Conservation (phyloP, 2,113 vertebrate species). For the Vimba vimba region DNA sequence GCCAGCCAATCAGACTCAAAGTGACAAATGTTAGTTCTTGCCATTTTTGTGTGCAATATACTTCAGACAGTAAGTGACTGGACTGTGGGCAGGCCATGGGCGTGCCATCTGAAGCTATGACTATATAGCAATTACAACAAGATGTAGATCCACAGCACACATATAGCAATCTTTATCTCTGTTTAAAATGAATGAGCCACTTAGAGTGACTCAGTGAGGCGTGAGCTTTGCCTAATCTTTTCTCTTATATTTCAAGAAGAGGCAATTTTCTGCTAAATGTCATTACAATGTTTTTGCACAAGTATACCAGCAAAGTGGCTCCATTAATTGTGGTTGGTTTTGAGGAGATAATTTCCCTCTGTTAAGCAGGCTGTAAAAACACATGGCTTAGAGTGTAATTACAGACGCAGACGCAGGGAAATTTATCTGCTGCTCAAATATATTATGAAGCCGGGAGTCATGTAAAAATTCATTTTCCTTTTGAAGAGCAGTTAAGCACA, state of each 20-base stretch:
- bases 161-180: constrained; percentile 25
- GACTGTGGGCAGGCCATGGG: neutral
- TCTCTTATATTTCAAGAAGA: constrained; percentile 71
- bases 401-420: constrained; percentile 70
- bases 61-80: neutral
- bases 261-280: constrained; percentile 77
- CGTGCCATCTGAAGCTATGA: neutral
- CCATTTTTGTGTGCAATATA: neutral
- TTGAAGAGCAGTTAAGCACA: constrained; percentile 64
- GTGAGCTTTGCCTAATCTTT: constrained; percentile 58
- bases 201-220: constrained; percentile 62
- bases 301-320: constrained; percentile 72
- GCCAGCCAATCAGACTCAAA: neutral
- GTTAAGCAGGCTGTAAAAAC: constrained; percentile 80
- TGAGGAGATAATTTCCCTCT: constrained; percentile 78
- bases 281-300: constrained; percentile 73
- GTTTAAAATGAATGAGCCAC: constrained; percentile 42
- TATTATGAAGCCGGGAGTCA: constrained; percentile 56
- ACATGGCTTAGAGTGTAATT: constrained; percentile 77
- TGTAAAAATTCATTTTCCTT: constrained; percentile 58
- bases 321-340: constrained; percentile 82
- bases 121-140: constrained; percentile 14
- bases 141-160: neutral
- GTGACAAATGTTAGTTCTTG: neutral
- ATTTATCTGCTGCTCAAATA: constrained; percentile 75